These are phyloP conservation scores for Calliphora vicina DNA, from an alignment of 1,140 invertebrate genomes.

Conservation along the genomic window DNA sequence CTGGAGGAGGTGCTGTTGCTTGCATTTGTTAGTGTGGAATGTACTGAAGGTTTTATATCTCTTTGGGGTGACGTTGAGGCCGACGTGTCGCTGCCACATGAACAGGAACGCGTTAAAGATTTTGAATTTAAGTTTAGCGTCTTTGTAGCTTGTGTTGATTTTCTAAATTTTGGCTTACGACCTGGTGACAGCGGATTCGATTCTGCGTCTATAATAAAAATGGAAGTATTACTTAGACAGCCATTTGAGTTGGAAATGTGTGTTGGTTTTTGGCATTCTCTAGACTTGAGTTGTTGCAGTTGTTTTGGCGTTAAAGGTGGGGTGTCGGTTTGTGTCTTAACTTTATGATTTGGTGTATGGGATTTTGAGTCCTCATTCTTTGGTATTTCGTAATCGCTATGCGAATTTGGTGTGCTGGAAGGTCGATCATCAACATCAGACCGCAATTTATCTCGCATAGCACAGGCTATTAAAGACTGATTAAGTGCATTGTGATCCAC, in stretches of 20 bases:
- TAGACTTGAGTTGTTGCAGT: neutral
- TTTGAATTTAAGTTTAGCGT: slow-evolving; percentile 28
- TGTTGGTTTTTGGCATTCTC: neutral
- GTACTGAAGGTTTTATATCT: neutral
- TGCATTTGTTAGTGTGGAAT: neutral
- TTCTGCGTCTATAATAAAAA: slow-evolving; percentile 57
- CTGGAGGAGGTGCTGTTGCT: neutral
- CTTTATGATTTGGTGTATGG: slow-evolving; percentile 38
- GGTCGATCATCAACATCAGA: slow-evolving; percentile 51
- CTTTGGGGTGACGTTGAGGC: neutral
- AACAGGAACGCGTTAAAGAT: slow-evolving; percentile 50
- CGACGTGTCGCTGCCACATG: slow-evolving; percentile 43
- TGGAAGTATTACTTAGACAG: neutral
- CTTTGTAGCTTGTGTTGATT: slow-evolving; percentile 42
- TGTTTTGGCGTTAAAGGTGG: slow-evolving; percentile 18
- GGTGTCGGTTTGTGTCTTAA: slow-evolving; percentile 46
- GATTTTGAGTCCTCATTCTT: slow-evolving; percentile 43
- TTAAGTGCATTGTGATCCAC: slow-evolving; percentile 50
- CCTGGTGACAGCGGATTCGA: slow-evolving; percentile 45
- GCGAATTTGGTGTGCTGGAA: slow-evolving; percentile 39
- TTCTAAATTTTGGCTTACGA: slow-evolving; percentile 57
- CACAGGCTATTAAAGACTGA: slow-evolving; percentile 47
- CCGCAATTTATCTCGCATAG: slow-evolving; percentile 57
- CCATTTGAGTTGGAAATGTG: slow-evolving; percentile 30
- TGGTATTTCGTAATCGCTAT: slow-evolving; percentile 51